Evolutionary conservation across 2,797 vertebrate species (phyloP), one percentile per base, ranked within the genome.

Genomic region (Zalophus californianus): DNA sequence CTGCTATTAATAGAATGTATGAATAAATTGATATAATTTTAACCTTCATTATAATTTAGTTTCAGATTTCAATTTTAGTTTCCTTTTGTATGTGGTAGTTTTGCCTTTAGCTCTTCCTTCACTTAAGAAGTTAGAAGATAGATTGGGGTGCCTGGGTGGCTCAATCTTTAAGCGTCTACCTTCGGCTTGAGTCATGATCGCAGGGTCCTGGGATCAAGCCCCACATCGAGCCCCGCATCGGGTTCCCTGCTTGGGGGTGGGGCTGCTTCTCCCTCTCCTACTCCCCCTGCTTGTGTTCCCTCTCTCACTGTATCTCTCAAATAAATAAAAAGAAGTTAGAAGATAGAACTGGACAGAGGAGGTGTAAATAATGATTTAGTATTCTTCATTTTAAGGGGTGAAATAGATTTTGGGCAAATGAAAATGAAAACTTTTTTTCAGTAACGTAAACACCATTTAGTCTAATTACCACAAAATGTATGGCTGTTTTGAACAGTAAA

Each of bases 401-500:
- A 85, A 73, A 87, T 16, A 77, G 16, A 56, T 75, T 86, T 90
- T 86, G 7, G 75, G 25, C 7, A 70, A 88, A 77, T 52, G 1
- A 15, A 96, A 88, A 78, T 14, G 56, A 82, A 58, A 91, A 13
- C 21, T 23, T 27, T 35, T 58, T 84, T 32, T 60, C 38, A 62
- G 18, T 68, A 79, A 54, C 12, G 2, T 75, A 84, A 79, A 73
- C 44, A 68, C 5, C 5, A 18, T 48, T 68, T 58, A 72, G 1
- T 72, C 1, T 64, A 70, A 64, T 78, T 68, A 44, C 18, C 78
- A 13, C 21, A 86, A 73, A 54, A 88, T 52, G 1, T 29, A 95
- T n/a, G 70, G 38, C 50, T 79, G 18, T 35, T 96, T 90, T 70
- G 4, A 88, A 70, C 75, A 35, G 18, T 93, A 79, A 79, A 94